phyloP scores from a whole-genome alignment of 2,888 invertebrate genomes.

The Pollenia amentaria region DNA sequence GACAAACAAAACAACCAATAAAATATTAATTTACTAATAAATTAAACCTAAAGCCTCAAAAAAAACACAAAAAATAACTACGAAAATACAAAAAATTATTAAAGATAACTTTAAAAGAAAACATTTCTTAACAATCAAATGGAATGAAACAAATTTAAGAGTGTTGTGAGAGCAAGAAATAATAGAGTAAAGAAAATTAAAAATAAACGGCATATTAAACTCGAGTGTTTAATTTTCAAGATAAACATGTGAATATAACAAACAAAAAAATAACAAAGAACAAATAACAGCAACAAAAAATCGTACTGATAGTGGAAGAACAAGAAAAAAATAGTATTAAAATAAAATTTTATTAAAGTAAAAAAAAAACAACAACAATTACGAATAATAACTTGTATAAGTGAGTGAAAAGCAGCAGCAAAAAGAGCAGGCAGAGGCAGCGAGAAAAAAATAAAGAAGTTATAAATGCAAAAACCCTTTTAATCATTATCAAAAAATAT shows the following conservation, averaged over 20 bases:
- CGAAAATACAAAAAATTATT: background rate
- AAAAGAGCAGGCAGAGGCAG: constrained; percentile 21
- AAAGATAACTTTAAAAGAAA: background rate
- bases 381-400: constrained; percentile 34
- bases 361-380: constrained; percentile 48
- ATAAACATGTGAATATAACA: constrained; percentile 64
- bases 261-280: constrained; percentile 15
- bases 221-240: constrained; percentile 56
- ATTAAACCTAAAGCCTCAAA: constrained; percentile 16
- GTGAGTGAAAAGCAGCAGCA: constrained; percentile 41
- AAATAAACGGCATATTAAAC: constrained; percentile 26
- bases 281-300: constrained; percentile 44
- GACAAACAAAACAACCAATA: background rate
- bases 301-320: constrained; percentile 30
- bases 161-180: constrained; percentile 19
- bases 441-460: constrained; percentile 57
- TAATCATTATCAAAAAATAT: constrained; percentile 68
- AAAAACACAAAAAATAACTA: constrained; percentile 7
- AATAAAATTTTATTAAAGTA: constrained; percentile 49
- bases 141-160: constrained; percentile 18
- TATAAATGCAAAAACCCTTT: constrained; percentile 61
- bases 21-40: constrained; percentile 33
- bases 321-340: constrained; percentile 36
- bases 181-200: constrained; percentile 3
- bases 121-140: background rate